These are phyloP conservation scores for Apostichopus japonicus DNA, from an alignment of 35 echinoderm and acorn worm species.

Conservation along the genomic window DNA sequence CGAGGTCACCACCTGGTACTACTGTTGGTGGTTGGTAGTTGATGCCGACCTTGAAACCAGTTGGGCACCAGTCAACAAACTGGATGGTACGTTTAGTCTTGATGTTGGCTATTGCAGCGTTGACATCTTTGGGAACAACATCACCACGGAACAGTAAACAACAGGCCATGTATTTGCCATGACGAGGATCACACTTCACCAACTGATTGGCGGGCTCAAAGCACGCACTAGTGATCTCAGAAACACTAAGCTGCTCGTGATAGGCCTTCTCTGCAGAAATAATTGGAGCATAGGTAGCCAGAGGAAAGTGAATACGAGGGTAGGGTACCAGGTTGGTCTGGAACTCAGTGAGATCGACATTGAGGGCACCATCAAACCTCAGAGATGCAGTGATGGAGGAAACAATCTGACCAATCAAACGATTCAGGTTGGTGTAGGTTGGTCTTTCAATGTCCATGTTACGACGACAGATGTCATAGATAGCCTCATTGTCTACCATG, in stretches of 20 bases:
- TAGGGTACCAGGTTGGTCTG: no score
- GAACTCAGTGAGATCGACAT: no score
- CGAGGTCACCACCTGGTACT: conserved; percentile 62
- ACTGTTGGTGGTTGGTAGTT: no score
- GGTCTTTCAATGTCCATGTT: conserved; percentile 86
- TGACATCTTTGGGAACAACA: no score
- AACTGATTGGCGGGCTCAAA: conserved; percentile 94
- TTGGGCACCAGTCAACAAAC: no score
- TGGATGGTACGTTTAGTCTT: conserved; percentile 14
- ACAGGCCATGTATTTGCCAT: not conserved
- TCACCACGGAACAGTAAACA: no score
- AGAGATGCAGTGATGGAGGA: conserved; percentile 88
- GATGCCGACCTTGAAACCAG: no score
- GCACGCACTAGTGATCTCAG: conserved; percentile 76
- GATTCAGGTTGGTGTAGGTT: conserved; percentile 86
- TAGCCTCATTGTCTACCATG: conserved; percentile 93
- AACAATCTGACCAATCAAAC: conserved; percentile 88
- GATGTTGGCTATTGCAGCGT: conserved; percentile 43
- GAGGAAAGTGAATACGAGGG: no score
- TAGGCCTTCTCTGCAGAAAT: no score
- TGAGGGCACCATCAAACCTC: conserved; percentile 46
- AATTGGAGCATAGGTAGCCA: no score
- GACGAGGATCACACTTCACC: conserved; percentile 88
- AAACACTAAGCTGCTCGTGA: no score
- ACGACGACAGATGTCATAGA: conserved; percentile 88